A percentile compares a stretch with the other conserved stretches of the same genome.
These are phyloP conservation scores for Trichopria drosophilae DNA, from an alignment of 2,888 invertebrate genomes.

Conservation along the genomic window DNA sequence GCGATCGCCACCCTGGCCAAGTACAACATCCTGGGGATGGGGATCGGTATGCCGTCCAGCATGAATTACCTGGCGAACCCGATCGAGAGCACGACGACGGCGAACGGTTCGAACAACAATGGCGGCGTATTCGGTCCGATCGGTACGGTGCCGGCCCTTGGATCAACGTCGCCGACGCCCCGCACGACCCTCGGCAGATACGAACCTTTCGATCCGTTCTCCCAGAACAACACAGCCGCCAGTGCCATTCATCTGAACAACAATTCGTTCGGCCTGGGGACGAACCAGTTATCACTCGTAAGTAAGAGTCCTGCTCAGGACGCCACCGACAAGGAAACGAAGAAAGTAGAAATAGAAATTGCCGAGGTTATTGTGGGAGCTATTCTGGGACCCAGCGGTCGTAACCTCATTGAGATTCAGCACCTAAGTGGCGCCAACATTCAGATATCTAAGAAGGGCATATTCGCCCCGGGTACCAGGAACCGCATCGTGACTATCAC, in stretches of 20 bases:
- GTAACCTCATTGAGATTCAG: constrained; percentile 95
- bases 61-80: constrained; percentile 62
- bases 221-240: constrained; percentile 73
- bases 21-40: constrained; percentile 88
- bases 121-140: constrained; percentile 82
- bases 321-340: constrained; percentile 75
- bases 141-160: constrained; percentile 64
- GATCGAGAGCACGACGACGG: constrained; percentile 61
- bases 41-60: constrained; percentile 64
- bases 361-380: constrained; percentile 96
- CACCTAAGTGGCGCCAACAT: constrained; percentile 96
- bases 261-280: constrained; percentile 85
- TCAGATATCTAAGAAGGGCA: constrained; percentile 98
- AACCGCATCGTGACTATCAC: constrained; percentile 96
- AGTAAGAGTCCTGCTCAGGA: constrained; percentile 70
- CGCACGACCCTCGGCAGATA: constrained; percentile 74
- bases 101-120: constrained; percentile 61
- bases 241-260: constrained; percentile 81
- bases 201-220: constrained; percentile 73
- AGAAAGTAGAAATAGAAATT: constrained; percentile 87
- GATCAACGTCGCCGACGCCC: constrained; percentile 70
- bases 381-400: constrained; percentile 93
- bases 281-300: constrained; percentile 72
- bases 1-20: constrained; percentile 91
- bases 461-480: constrained; percentile 94